These are phyloP conservation scores for Cyphomyrmex costatus DNA, from an alignment of 1,140 invertebrate species.

Conservation along the genomic window DNA sequence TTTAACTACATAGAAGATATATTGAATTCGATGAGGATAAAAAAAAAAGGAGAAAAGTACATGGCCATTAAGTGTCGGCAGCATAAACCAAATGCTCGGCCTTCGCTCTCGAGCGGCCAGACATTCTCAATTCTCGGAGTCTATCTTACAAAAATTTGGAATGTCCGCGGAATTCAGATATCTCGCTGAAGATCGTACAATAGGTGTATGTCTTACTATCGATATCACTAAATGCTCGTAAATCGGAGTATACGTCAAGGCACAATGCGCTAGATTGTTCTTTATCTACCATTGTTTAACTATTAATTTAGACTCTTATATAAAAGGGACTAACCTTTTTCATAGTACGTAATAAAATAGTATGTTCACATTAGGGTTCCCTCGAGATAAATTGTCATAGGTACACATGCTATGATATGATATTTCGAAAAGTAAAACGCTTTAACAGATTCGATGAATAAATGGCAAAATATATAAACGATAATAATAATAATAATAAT, in stretches of 20 bases:
- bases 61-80: slow-evolving; percentile 26
- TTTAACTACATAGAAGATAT: slow-evolving; percentile 3
- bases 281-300: slow-evolving; percentile 68
- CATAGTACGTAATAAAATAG: slow-evolving; percentile 67
- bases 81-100: slow-evolving; percentile 31
- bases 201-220: slow-evolving; percentile 52
- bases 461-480: slow-evolving; percentile 45
- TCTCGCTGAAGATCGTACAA: slow-evolving; percentile 46
- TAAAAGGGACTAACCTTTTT: slow-evolving; percentile 65
- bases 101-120: not conserved
- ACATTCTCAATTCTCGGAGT: slow-evolving; percentile 19
- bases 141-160: slow-evolving; percentile 68
- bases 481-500: slow-evolving; percentile 39
- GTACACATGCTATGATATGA: slow-evolving; percentile 66
- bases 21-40: not conserved
- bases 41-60: not conserved
- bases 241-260: slow-evolving; percentile 72
- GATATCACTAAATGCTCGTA: slow-evolving; percentile 70
- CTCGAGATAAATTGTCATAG: slow-evolving; percentile 56
- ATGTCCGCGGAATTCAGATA: slow-evolving; percentile 58
- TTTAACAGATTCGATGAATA: slow-evolving; percentile 61
- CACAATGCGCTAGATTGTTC: slow-evolving; percentile 74
- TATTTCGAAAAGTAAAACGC: slow-evolving; percentile 63
- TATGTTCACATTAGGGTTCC: slow-evolving; percentile 39
- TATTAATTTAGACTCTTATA: slow-evolving; percentile 66